Evolutionary conservation across 1,140 invertebrate genomes (phyloP).

Genomic region (Heliconius hermathena): DNA sequence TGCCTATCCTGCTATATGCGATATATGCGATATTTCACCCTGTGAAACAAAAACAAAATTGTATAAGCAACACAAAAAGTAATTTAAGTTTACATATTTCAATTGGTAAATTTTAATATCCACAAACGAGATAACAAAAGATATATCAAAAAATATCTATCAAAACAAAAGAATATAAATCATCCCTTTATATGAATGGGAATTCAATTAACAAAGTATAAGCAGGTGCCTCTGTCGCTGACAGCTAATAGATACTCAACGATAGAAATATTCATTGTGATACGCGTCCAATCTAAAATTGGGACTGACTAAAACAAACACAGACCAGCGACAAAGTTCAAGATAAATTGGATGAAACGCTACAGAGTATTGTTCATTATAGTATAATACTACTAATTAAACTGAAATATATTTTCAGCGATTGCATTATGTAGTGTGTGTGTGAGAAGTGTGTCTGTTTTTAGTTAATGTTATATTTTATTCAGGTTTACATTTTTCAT

Average conservation of each 20-base stretch:
- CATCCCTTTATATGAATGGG: conserved; percentile 53
- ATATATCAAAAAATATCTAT: not conserved
- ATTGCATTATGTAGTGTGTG: not conserved
- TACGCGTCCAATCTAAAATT: conserved; percentile 37
- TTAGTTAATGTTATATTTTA: not conserved
- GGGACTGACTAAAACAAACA: not conserved
- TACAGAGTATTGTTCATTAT: conserved; percentile 17
- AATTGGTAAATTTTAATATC: too few relatives aligned
- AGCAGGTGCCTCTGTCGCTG: conserved; percentile 56
- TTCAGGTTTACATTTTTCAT: not conserved
- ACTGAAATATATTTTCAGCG: conserved; percentile 18
- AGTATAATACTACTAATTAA: conserved; percentile 1
- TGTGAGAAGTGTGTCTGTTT: not conserved
- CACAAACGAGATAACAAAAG: not conserved
- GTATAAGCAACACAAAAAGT: too few relatives aligned
- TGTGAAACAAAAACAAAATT: not conserved
- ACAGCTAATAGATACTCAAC: conserved; percentile 53
- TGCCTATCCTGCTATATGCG: too few relatives aligned
- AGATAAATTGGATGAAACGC: conserved; percentile 12
- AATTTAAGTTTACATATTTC: too few relatives aligned
- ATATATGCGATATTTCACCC: too few relatives aligned
- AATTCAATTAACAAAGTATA: conserved; percentile 67
- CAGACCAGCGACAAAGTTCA: not conserved
- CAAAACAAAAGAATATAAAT: not conserved
- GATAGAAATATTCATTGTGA: conserved; percentile 39